Evolutionary conservation across 2,797 vertebrate genomes (phyloP).

Genomic region (Oreochromis mossambicus): DNA sequence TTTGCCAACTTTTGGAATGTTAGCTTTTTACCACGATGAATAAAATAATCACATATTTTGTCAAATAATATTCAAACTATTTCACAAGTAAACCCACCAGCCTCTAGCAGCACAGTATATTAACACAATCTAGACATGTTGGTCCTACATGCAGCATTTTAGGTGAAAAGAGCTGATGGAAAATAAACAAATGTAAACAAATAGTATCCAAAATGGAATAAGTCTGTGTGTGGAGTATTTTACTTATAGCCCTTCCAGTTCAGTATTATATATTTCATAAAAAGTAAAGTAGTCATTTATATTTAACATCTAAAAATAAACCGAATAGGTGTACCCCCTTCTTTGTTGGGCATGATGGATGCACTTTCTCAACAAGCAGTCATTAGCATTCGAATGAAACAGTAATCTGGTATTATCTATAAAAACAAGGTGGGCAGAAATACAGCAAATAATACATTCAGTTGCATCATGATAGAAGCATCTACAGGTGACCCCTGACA

Average conservation of each 20-base stretch:
- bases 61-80: fast-evolving
- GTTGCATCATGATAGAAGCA: background rate
- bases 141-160: fast-evolving
- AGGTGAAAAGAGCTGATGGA: background rate
- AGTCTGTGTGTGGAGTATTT: background rate
- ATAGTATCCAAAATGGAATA: fast-evolving
- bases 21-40: fast-evolving
- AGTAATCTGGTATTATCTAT: fast-evolving
- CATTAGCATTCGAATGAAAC: fast-evolving
- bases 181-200: background rate
- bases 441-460: background rate
- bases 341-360: background rate
- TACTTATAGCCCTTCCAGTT: fast-evolving
- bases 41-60: background rate
- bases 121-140: fast-evolving
- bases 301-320: background rate
- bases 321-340: fast-evolving
- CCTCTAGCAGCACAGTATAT: background rate
- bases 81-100: fast-evolving
- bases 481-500: fast-evolving
- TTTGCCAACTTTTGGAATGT: fast-evolving
- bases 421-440: fast-evolving
- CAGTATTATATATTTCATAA: background rate
- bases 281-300: background rate
- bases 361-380: fast-evolving